phyloP scores from a whole-genome alignment of 2,888 invertebrate species.

The Eurytoma adleriae region DNA sequence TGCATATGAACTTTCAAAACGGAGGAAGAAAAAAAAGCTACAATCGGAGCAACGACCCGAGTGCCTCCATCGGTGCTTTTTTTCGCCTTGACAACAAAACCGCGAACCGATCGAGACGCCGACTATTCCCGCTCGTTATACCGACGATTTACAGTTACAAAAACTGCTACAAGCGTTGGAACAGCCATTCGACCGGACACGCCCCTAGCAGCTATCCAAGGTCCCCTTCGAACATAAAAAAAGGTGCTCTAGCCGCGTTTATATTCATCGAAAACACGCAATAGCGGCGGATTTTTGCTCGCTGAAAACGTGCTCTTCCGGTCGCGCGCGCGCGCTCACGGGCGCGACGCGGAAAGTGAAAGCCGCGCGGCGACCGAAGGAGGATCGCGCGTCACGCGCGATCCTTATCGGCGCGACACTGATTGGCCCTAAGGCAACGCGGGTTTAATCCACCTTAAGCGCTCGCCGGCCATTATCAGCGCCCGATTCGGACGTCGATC shows the following conservation, averaged over 20 bases:
- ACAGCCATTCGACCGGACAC: constrained; percentile 7
- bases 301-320: constrained; percentile 7
- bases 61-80: no score
- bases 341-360: constrained; percentile 31
- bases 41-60: constrained; percentile 19
- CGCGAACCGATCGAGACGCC: background rate
- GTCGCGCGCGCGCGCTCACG: background rate
- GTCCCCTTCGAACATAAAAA: background rate
- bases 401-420: constrained; percentile 33
- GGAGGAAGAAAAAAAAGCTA: background rate
- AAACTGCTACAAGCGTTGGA: constrained; percentile 11
- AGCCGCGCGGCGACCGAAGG: constrained; percentile 5
- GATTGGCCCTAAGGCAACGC: constrained; percentile 26
- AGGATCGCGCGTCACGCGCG: constrained; percentile 6
- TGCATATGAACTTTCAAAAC: background rate
- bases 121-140: background rate
- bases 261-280: constrained; percentile 2
- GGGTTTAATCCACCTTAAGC: background rate
- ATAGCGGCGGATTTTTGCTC: background rate
- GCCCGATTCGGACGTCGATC: no score
- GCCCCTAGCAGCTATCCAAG: background rate
- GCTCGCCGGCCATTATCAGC: no score
- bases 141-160: constrained; percentile 29
- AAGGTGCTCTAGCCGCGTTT: background rate
- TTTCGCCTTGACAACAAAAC: background rate